Evolutionary conservation across 2,113 vertebrate genomes (phyloP).

Genomic region (Trogon surrucura): DNA sequence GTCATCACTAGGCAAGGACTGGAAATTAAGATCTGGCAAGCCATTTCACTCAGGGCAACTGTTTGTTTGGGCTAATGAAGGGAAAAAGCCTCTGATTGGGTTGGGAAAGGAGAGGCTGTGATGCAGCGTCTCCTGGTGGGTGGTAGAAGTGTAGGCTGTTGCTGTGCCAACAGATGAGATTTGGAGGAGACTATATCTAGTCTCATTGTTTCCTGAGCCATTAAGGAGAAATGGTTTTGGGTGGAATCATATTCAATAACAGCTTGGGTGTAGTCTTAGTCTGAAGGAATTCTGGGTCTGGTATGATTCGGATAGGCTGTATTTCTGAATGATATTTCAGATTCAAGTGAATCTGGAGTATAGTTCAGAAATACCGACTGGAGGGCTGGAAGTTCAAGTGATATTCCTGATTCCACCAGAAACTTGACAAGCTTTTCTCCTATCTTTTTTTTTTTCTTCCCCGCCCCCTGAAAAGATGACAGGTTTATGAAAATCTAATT

Average conservation of each 20-base stretch:
- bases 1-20: not conserved
- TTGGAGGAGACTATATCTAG: not conserved
- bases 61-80: not conserved
- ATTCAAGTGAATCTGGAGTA: not conserved
- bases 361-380: not conserved
- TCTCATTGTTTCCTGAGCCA: not conserved
- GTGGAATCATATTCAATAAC: not conserved
- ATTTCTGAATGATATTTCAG: no score
- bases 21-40: not conserved
- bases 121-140: rapidly evolving
- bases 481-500: not conserved
- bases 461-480: not conserved
- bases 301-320: not conserved
- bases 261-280: not conserved
- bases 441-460: rapidly evolving
- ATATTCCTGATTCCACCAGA: not conserved
- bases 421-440: not conserved
- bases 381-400: not conserved
- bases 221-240: not conserved
- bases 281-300: not conserved
- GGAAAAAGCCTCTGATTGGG: not conserved
- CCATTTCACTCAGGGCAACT: rapidly evolving
- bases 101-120: not conserved
- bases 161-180: not conserved
- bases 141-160: not conserved